phyloP scores from a whole-genome alignment of 2,113 vertebrate species.

The Capreolus pygargus region DNA sequence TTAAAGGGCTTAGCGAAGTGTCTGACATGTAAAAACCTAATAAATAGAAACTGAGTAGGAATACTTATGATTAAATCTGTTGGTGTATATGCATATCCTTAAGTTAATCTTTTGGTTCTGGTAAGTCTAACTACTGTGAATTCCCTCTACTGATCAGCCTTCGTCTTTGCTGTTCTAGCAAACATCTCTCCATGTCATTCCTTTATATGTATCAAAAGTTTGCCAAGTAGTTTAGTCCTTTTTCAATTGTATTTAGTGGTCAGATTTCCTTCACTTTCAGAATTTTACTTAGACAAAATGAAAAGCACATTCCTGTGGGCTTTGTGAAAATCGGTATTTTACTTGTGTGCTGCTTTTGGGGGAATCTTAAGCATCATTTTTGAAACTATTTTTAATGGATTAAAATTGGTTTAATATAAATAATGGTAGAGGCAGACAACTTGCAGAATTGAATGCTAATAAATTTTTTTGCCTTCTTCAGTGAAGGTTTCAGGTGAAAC shows the following conservation, averaged over 20 bases:
- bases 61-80: background rate
- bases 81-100: background rate
- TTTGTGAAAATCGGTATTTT: background rate
- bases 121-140: background rate
- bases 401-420: slow-evolving; percentile 20
- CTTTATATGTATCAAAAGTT: background rate
- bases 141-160: background rate
- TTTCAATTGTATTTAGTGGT: background rate
- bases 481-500: background rate
- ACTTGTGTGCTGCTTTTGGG: background rate
- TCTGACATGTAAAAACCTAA: background rate
- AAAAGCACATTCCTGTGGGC: background rate
- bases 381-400: background rate
- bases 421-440: background rate
- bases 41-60: background rate
- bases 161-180: background rate
- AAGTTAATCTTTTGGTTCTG: background rate
- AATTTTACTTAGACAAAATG: background rate
- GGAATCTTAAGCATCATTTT: background rate
- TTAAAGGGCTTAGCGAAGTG: background rate
- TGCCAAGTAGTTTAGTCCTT: background rate
- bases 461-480: background rate
- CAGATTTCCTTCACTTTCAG: background rate
- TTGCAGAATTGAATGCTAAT: background rate
- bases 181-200: background rate